Conservation (phyloP, 1,140 invertebrate genomes). For the Mamestra configurata region DNA sequence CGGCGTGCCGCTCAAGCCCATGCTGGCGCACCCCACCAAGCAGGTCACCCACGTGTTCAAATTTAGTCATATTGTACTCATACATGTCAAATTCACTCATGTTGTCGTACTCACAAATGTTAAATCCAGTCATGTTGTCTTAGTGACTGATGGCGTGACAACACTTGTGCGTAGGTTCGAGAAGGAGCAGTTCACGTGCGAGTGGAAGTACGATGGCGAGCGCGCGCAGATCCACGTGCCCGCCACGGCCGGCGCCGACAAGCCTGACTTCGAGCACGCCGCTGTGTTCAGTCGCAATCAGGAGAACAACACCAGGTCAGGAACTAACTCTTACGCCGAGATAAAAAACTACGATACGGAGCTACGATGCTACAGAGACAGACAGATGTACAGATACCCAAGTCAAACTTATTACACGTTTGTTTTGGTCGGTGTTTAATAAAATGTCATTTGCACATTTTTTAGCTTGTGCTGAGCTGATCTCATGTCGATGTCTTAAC, state of each 20-base stretch:
- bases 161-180: slow-evolving; percentile 91
- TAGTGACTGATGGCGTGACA: neutral
- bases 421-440: too few relatives aligned
- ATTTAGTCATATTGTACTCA: too few relatives aligned
- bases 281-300: slow-evolving; percentile 98
- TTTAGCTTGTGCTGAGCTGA: too few relatives aligned
- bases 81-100: slow-evolving; percentile 84
- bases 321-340: neutral
- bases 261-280: slow-evolving; percentile 63
- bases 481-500: too few relatives aligned
- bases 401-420: too few relatives aligned
- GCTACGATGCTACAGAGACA: too few relatives aligned
- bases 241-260: slow-evolving; percentile 33
- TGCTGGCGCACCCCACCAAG: slow-evolving; percentile 99
- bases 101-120: slow-evolving; percentile 88
- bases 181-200: slow-evolving; percentile 97
- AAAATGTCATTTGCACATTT: too few relatives aligned
- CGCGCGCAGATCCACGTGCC: slow-evolving; percentile 95
- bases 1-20: slow-evolving; percentile 98
- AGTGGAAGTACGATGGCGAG: slow-evolving; percentile 99
- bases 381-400: too few relatives aligned
- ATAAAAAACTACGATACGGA: too few relatives aligned
- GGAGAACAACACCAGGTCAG: slow-evolving; percentile 96
- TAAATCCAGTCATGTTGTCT: too few relatives aligned
- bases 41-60: slow-evolving; percentile 96